Percentiles rank a stretch among this genome's conserved stretches.
phyloP scores from a whole-genome alignment of 1,140 invertebrate genomes.

The Drosophila miranda region DNA sequence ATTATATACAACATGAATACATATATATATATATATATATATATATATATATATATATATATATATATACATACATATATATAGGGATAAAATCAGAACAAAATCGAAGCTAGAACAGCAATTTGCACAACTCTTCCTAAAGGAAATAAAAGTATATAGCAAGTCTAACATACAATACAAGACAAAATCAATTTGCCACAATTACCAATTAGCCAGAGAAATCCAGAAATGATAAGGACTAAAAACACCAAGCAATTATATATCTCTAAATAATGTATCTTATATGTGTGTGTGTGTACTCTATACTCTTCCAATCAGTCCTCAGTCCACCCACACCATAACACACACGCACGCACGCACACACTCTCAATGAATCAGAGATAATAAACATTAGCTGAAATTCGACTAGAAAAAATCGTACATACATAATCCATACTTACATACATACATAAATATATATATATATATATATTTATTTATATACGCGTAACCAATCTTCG shows the following conservation, averaged over 20 bases:
- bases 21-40: slow-evolving; percentile 44
- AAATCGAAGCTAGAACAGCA: slow-evolving; percentile 62
- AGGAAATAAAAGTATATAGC: slow-evolving; percentile 65
- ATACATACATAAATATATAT: slow-evolving; percentile 15
- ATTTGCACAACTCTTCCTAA: slow-evolving; percentile 79
- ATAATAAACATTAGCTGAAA: slow-evolving; percentile 65
- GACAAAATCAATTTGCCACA: slow-evolving; percentile 52
- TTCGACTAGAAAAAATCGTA: slow-evolving; percentile 66
- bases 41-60: slow-evolving; percentile 27
- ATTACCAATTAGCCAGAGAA: slow-evolving; percentile 42
- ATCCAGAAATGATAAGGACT: slow-evolving; percentile 50
- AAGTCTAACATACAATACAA: slow-evolving; percentile 11
- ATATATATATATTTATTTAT: slow-evolving; percentile 14
- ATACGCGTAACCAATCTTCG: background rate
- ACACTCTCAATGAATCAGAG: slow-evolving; percentile 19
- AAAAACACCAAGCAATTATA: slow-evolving; percentile 73
- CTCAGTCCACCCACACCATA: slow-evolving; percentile 11
- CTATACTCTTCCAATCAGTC: slow-evolving; percentile 70
- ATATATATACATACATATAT: slow-evolving; percentile 31
- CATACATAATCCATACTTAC: slow-evolving; percentile 47
- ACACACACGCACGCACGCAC: slow-evolving; percentile 15
- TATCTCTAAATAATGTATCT: slow-evolving; percentile 27
- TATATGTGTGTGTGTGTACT: slow-evolving; percentile 46
- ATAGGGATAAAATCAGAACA: slow-evolving; percentile 38
- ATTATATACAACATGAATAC: slow-evolving; percentile 56